Conservation (phyloP, 2,797 vertebrate species). For the Saxicola maurus region DNA sequence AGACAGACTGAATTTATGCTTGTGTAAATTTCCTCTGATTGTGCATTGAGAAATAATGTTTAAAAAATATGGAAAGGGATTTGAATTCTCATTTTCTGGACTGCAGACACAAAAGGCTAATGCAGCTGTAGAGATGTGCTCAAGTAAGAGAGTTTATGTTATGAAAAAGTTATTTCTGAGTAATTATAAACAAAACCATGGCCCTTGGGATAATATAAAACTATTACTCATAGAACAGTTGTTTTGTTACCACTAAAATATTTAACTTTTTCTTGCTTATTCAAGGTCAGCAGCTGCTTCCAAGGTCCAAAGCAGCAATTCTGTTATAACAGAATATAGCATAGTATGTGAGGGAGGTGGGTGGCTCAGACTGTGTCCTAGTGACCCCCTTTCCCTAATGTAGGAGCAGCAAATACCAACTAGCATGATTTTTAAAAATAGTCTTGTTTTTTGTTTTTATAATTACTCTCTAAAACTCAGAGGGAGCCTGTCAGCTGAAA, state of each 20-base stretch:
- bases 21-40: not conserved
- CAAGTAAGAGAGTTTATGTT: constrained; percentile 18
- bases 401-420: not conserved
- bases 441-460: not conserved
- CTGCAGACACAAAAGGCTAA: not conserved
- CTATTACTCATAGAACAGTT: constrained; percentile 22
- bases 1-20: not conserved
- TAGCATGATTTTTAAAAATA: not conserved
- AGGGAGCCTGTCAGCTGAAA: not conserved
- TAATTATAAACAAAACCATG: constrained; percentile 22
- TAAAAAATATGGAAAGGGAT: not conserved
- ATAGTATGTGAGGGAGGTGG: not conserved
- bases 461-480: not conserved
- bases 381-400: not conserved
- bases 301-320: not conserved
- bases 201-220: constrained; percentile 10
- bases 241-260: constrained; percentile 18
- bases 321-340: not conserved
- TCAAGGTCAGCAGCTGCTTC: not conserved
- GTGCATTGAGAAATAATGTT: not conserved
- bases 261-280: constrained; percentile 19
- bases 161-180: constrained; percentile 32
- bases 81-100: constrained; percentile 1
- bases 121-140: not conserved
- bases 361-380: not conserved